Evolutionary conservation across 2,797 vertebrate genomes (phyloP), one percentile per base, ranked within the genome.

Genomic region (Thripadectes ignobilis): DNA sequence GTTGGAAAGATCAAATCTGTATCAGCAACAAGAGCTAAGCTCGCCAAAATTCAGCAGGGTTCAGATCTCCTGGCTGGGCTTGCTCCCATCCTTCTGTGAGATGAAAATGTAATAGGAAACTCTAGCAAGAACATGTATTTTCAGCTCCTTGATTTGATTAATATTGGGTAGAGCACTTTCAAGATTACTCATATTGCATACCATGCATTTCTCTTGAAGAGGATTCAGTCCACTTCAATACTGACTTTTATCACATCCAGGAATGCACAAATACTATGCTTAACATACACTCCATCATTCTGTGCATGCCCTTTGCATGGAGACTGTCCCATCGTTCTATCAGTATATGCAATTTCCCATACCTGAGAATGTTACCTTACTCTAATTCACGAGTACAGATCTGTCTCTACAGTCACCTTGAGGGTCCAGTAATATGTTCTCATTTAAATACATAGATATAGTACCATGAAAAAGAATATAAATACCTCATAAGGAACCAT

Each of bases 111-210:
- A 83, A 57, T 13, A 74, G 46, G 68, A 61, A 83, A 46, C 45
- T 83, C 65, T 7, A 85, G 38, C 24, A 96, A 71, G 68, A 92
- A 88, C 69, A 89, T 15, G 43, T 48, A 71, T 89, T 91, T 95
- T 85, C 91, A 91, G 38, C n/a, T 80, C 57, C 30, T 27, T 57
- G 19, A 80, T 89, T 80, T 75, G 41, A 95, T 93, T 94, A 88
- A 88, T 72, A 84, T 11, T 46, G 67, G 67, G 71, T 92, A 78
- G 73, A 83, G 55, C 66, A 66, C 43, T 86, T 95, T 86, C 52
- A 84, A 66, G 76, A 75, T 86, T 73, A 86, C 45, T 88, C 51
- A 48, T 52, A 75, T 20, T 45, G 51, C 92, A 65, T 62, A 54
- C 24, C 8, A 30, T 14, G 36, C n/a, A 38, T 73, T 90, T 84